phyloP scores from a whole-genome alignment of 1,140 invertebrate species.

The Rhyzopertha dominica region DNA sequence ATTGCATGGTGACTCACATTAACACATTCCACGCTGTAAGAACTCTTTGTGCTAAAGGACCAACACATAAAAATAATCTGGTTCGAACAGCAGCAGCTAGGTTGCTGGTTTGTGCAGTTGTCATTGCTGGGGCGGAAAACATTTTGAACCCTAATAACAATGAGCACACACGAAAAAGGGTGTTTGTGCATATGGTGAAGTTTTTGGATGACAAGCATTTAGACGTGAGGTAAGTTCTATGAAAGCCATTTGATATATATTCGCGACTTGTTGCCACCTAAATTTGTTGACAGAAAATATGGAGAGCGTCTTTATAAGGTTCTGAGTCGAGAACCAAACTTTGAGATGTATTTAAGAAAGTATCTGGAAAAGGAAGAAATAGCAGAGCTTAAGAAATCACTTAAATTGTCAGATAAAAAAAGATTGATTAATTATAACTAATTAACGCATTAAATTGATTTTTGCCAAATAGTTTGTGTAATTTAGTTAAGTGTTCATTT shows the following conservation, averaged over 20 bases:
- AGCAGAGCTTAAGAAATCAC: constrained; percentile 24
- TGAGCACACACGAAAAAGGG: constrained; percentile 36
- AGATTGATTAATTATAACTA: too few relatives aligned
- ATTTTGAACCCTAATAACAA: constrained; percentile 32
- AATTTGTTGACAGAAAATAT: constrained; percentile 32
- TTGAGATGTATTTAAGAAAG: constrained; percentile 35
- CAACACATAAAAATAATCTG: constrained; percentile 41
- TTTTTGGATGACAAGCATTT: constrained; percentile 39
- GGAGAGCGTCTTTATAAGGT: constrained; percentile 38
- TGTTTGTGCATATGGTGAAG: constrained; percentile 33
- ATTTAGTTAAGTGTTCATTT: too few relatives aligned
- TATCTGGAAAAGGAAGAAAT: constrained; percentile 37
- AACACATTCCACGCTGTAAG: constrained; percentile 41
- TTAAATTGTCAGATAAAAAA: too few relatives aligned
- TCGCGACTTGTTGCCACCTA: background rate
- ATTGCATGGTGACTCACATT: constrained; percentile 54
- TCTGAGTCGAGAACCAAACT: constrained; percentile 32
- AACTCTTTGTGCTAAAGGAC: constrained; percentile 40
- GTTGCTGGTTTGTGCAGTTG: constrained; percentile 37
- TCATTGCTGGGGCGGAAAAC: constrained; percentile 30
- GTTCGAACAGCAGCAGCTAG: constrained; percentile 35
- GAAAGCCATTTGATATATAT: background rate
- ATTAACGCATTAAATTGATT: too few relatives aligned
- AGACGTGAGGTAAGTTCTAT: constrained; percentile 34
- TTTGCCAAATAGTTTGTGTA: too few relatives aligned